Evolutionary conservation across 1,140 invertebrate genomes (phyloP), one percentile per base, ranked within the genome.

Genomic region (Musca domestica): DNA sequence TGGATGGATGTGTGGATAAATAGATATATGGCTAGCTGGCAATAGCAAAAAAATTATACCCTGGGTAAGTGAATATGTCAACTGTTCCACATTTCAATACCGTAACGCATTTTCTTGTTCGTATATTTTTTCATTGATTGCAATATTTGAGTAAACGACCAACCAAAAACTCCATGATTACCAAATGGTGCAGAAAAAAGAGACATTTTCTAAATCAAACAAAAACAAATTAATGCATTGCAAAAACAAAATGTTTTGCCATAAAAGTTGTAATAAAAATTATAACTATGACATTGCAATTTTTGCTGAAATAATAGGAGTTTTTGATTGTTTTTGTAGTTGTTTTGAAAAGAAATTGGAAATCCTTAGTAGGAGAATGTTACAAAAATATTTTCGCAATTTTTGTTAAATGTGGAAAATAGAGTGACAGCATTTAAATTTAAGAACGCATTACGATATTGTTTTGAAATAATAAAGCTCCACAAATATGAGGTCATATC

Each of bases 1-100:
- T 30, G 27, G 27, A 30, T 30, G 27, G 27, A 30, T 30, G 27
- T 3, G 9, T 30, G 27, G 27, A 30, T 30, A 9, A 9, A 30
- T 30, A 9, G 27, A 30, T 30, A 30, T 3, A 30, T 30, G 27
- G 27, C 27, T 30, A 30, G 27, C 9, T 30, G 27, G 9, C 27
- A 30, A 30, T 9, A 30, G 9, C 27, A 30, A 30, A 3, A 30
- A 30, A 30, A 30, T 30, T 3, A 30, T 4, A 9, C 27, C 3
- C 27, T 30, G 27, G 9, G 27, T 30, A 30, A 30, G 27, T 30
- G 47, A 49, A 58, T 58, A 30, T 27, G 54, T 25, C 54, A 58
- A 58, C 23, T 58, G 54, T 58, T 58, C 54, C 54, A 58, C 54
- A 58, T 58, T 58, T 58, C 54, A 58, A 58, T 58, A 58, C n/a